Conservation (phyloP, 2,888 invertebrate genomes). For the Chrysomela aeneicollis region DNA sequence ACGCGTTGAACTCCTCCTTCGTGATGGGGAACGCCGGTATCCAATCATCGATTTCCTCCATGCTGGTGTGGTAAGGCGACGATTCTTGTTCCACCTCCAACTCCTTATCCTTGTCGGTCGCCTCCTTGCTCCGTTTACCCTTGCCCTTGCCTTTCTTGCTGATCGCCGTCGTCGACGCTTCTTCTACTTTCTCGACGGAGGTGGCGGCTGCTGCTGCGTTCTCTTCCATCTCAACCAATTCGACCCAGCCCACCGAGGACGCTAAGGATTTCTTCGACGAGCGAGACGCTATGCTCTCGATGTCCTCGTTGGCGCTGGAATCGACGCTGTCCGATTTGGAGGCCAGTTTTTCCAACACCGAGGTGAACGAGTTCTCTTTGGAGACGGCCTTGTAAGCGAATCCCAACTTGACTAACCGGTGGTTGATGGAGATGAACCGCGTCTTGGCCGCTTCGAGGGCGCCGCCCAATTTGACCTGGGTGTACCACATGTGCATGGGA, state of each 20-base stretch:
- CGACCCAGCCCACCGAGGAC: conserved; percentile 24
- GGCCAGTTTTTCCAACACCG: conserved; percentile 6
- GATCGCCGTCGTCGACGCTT: not conserved
- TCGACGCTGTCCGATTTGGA: not conserved
- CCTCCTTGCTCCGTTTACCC: not conserved
- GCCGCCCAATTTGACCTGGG: conserved; percentile 67
- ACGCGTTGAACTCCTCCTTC: conserved; percentile 66
- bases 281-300: conserved; percentile 11
- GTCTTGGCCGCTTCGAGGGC: conserved; percentile 72
- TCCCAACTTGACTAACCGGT: conserved; percentile 71
- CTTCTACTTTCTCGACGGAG: not conserved
- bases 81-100: not conserved
- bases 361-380: not conserved
- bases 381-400: conserved; percentile 45
- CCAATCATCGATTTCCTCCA: conserved; percentile 65
- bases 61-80: conserved; percentile 62
- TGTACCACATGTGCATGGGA: conserved; percentile 58
- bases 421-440: conserved; percentile 73
- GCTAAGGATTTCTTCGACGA: not conserved
- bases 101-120: not conserved
- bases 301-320: not conserved
- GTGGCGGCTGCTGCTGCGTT: not conserved
- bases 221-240: conserved; percentile 15
- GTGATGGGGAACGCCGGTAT: conserved; percentile 65
- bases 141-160: too few relatives aligned